Conservation (phyloP, 2,113 vertebrate genomes). For the Gnathonemus echidnorhynchus region DNA sequence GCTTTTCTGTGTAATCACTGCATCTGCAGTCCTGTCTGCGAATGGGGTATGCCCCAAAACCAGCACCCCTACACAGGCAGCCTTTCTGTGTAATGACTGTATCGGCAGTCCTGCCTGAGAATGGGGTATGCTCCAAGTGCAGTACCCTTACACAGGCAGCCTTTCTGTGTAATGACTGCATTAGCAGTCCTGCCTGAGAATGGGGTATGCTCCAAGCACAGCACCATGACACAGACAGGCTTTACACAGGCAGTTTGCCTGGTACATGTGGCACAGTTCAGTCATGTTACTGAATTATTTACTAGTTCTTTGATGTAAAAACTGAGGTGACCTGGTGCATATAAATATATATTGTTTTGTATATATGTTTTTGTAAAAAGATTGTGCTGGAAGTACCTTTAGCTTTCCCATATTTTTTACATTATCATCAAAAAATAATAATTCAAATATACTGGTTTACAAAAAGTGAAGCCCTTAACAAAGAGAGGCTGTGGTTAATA, state of each 20-base stretch:
- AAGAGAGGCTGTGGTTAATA: background rate
- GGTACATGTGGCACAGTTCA: background rate
- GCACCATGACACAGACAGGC: background rate
- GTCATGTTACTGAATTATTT: background rate
- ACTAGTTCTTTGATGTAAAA: too few relatives aligned
- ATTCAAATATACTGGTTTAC: background rate
- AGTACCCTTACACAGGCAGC: background rate
- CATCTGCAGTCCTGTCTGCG: background rate
- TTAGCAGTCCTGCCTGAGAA: background rate
- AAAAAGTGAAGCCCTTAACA: background rate
- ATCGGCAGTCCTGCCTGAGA: too few relatives aligned
- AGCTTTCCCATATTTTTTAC: background rate
- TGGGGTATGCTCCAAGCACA: background rate
- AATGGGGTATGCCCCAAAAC: background rate
- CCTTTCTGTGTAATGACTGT: too few relatives aligned
- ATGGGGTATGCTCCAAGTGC: background rate
- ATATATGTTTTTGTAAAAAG: background rate
- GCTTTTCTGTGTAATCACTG: background rate
- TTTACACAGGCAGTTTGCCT: background rate
- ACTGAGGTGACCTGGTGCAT: too few relatives aligned
- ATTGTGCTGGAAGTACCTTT: background rate
- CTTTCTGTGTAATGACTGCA: background rate
- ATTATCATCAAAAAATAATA: background rate
- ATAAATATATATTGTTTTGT: background rate
- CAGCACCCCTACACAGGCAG: too few relatives aligned